Evolutionary conservation across 2,888 invertebrate species (phyloP).

Genomic region (Lysandra coridon): DNA sequence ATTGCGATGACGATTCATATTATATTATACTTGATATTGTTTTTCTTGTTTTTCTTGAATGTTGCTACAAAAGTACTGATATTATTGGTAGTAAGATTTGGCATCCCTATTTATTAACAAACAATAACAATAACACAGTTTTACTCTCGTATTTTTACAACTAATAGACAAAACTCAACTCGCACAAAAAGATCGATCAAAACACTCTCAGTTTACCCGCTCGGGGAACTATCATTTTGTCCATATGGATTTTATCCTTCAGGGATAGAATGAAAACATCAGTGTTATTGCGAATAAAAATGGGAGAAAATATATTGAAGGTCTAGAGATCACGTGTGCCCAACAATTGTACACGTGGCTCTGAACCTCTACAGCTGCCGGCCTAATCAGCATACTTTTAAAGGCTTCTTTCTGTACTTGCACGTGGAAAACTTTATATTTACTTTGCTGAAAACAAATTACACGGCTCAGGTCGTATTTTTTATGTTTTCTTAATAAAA

Average conservation of each 20-base stretch:
- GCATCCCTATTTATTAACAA: too few species aligned
- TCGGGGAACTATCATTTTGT: not conserved
- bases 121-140: not conserved
- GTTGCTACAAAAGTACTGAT: too few species aligned
- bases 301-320: not conserved
- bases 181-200: not conserved
- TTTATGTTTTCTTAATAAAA: too few species aligned
- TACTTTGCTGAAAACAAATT: not conserved
- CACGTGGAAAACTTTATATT: not conserved
- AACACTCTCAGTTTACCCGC: not conserved
- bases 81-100: too few species aligned
- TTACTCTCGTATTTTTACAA: not conserved
- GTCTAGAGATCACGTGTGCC: not conserved
- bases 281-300: slow-evolving; percentile 11
- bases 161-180: not conserved
- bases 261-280: slow-evolving; percentile 8
- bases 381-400: not conserved
- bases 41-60: too few species aligned
- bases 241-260: not conserved
- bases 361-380: not conserved
- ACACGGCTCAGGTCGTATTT: too few species aligned
- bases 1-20: too few species aligned
- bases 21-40: too few species aligned
- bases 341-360: not conserved
- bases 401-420: not conserved